Base-by-base conservation (phyloP, 2,113 vertebrate species). In the Cyprinodon variegatus region DNA sequence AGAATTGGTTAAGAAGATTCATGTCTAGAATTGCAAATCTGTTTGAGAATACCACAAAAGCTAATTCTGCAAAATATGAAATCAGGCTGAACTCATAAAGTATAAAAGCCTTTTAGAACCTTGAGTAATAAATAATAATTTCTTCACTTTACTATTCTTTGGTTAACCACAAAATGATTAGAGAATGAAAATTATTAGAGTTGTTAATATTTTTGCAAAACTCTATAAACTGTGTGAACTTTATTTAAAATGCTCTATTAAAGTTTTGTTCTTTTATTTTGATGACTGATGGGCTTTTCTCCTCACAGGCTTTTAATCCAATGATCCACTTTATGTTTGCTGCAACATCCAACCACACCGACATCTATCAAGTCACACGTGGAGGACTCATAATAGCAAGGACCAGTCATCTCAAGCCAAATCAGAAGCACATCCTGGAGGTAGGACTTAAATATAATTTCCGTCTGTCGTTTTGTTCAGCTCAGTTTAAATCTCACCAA, bases 311-410 rank as follows among this genome's bases (percentile, higher is more conserved):
- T 61, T 82, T 92, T 71, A 95, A 95, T 87, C 94, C 94, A 29
- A 91, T 82, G 77, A 88, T 95, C 40, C 50, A 76, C 66, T 95
- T 91, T 76, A 90, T 76, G 38, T 81, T 95, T 64, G 81, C 65
- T 50, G 81, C 78, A 1, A 70, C 79, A 29, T 89, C 91, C 66
- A 94, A 94, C 80, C 85, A 90, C 78, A 91, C 92, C 37, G 79
- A 89, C 74, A 77, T 94, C 69, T 95, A 93, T 82, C 90, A 92
- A 22, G 68, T 95, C 68, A 94, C 94, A 68, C 87, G 90, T 45
- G 88, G 90, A 15, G 94, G 94, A 2, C 86, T 95, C 59, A 41
- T 94, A 43, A 90, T 95, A 4, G 93, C 92, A 62, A 93, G 71
- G 76, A 73, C 91, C 37, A 71, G 88, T 22, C 80, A 82, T 11